Evolutionary conservation across 2,888 invertebrate genomes (phyloP).

Genomic region (Cantharis rufa): DNA sequence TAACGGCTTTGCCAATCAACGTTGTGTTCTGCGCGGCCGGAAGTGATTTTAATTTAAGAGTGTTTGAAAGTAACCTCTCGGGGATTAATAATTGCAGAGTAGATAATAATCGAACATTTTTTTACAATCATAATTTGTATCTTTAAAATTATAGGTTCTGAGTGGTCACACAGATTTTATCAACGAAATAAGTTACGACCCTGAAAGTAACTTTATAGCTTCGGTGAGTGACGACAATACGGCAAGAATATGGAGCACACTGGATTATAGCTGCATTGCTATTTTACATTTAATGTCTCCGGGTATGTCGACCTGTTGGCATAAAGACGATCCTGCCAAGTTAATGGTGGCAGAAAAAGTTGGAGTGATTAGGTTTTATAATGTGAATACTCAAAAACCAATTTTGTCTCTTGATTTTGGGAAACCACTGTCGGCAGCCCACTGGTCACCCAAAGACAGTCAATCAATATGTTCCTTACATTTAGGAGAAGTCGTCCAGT

Average conservation of each 20-base stretch:
- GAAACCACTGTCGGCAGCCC: conserved; percentile 67
- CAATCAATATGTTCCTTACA: conserved; percentile 67
- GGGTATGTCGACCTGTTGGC: conserved; percentile 69
- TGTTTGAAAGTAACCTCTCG: conserved; percentile 62
- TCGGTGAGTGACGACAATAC: conserved; percentile 79
- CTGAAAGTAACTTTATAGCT: conserved; percentile 69
- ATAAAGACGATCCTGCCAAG: conserved; percentile 70
- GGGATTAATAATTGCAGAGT: conserved; percentile 58
- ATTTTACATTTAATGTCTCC: conserved; percentile 70
- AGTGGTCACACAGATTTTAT: conserved; percentile 70
- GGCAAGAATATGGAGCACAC: conserved; percentile 69
- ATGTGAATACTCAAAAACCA: conserved; percentile 67
- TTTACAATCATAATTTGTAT: background rate
- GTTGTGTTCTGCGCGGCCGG: conserved; percentile 62
- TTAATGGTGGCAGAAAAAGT: conserved; percentile 75
- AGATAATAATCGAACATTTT: conserved; percentile 18
- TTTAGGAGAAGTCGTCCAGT: conserved; percentile 68
- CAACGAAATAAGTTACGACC: conserved; percentile 71
- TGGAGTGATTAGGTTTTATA: conserved; percentile 75
- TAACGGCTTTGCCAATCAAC: conserved; percentile 62
- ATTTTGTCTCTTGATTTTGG: conserved; percentile 69
- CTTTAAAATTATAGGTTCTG: conserved; percentile 54
- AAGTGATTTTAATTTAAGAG: conserved; percentile 60
- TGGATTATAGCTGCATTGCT: conserved; percentile 59
- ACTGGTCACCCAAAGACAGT: conserved; percentile 71